Evolutionary conservation across 2,797 vertebrate genomes (phyloP), one percentile per base, ranked within the genome.

Genomic region (Saxicola maurus): DNA sequence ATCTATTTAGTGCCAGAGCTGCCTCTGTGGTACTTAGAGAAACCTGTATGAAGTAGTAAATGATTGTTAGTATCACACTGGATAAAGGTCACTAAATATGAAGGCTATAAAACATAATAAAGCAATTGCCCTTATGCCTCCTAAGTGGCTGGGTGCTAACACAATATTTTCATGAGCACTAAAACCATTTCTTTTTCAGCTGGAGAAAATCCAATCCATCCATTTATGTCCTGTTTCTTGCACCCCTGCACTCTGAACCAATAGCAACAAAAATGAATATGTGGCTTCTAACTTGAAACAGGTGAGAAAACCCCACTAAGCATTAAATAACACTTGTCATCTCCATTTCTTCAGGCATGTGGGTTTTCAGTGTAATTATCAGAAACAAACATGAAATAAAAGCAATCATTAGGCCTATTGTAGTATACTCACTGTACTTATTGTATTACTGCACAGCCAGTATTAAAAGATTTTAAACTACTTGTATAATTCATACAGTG

Each of bases 1-100:
- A 99, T 85, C 99, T 98, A 87, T 99, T 99, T 93, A 99, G 98
- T 4, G 99, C 98, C 13, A 99, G 98, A 7, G 99, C 98, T 2
- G 98, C 98, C 97, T 99, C 99, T 8, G 99, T 99, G 79, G 98
- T 99, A 80, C 99, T 98, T 12, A 99, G 96, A 52, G 98, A 97
- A 91, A 99, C 98, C 99, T 99, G 97, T 10, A 51, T 57, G 86
- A 66, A 94, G 88, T 27, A 78, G 43, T 38, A 64, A 62, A 85
- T 6, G 27, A 53, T 7, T 25, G 45, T 96, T 77, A 96, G 48
- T 30, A 45, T 49, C 43, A 37, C 17, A 12, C 4, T 33, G 40
- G 66, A 55, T 56, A 66, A 35, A 48, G 8, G 28, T 62, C 65
- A 61, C 38, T 72, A 59, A 49, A 51, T 46, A 65, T 8, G 13